Evolutionary conservation across 53 echinoderm and acorn worm species (phyloP).

Genomic region (Hippasteria phrygiana): DNA sequence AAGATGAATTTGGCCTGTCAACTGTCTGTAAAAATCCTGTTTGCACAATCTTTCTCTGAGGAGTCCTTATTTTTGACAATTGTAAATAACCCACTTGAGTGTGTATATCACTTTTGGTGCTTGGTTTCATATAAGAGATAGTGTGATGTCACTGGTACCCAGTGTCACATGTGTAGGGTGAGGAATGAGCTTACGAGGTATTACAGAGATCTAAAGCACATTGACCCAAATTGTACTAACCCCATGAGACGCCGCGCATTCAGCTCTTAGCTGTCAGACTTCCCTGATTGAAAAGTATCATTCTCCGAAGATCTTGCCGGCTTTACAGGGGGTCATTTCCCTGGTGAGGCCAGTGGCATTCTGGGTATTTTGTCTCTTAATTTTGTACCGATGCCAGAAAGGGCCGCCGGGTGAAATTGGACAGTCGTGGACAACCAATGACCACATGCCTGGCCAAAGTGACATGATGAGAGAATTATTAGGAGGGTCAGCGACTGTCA

Average conservation of each 20-base stretch:
- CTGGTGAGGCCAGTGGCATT: neutral
- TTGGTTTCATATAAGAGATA: neutral
- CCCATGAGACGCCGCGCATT: neutral
- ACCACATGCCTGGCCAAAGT: no score
- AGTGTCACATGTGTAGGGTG: neutral
- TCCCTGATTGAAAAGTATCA: neutral
- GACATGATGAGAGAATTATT: no score
- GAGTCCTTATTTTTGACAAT: neutral
- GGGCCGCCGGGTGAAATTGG: no score
- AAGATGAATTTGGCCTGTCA: neutral
- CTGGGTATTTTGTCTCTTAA: neutral
- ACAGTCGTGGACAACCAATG: neutral
- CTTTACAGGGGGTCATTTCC: neutral
- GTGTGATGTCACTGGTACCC: neutral
- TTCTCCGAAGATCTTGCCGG: neutral
- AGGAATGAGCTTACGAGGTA: neutral
- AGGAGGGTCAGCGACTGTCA: no score
- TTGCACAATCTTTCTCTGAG: neutral
- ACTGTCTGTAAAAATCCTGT: neutral
- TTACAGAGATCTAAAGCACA: neutral
- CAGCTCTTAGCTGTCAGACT: neutral
- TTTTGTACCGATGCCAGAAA: no score
- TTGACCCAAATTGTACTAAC: neutral
- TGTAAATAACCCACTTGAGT: neutral
- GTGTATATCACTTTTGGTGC: neutral